Evolutionary conservation across 2,888 invertebrate genomes (phyloP).

Genomic region (Drosophila birchii): DNA sequence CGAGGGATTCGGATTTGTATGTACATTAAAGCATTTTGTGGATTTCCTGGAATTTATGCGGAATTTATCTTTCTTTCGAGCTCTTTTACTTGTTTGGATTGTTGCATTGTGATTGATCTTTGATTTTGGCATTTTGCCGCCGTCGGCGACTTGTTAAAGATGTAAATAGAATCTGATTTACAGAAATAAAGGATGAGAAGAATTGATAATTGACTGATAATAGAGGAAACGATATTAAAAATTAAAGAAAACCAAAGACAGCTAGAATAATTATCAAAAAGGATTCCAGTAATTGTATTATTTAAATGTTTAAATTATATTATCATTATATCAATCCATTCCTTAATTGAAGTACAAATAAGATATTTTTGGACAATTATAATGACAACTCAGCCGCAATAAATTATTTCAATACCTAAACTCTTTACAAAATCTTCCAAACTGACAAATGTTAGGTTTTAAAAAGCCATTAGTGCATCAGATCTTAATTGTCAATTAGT

Average conservation of each 20-base stretch:
- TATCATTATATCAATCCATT: neutral
- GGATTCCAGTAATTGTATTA: neutral
- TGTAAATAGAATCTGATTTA: constrained; percentile 31
- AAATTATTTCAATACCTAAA: neutral
- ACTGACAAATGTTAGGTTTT: neutral
- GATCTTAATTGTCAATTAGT: constrained; percentile 6
- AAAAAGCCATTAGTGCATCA: neutral
- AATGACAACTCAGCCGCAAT: neutral
- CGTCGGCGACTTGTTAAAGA: constrained; percentile 36
- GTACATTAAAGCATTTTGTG: constrained; percentile 60
- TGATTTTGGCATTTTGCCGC: constrained; percentile 57
- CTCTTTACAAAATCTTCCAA: neutral
- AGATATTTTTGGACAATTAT: neutral
- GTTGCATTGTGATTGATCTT: constrained; percentile 75
- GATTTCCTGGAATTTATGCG: constrained; percentile 77
- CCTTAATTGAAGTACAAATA: neutral
- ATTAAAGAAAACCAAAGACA: neutral
- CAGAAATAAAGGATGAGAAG: neutral
- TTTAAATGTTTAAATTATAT: neutral
- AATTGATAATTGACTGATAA: neutral
- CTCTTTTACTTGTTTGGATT: constrained; percentile 14
- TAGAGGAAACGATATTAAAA: neutral
- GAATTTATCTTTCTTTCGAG: constrained; percentile 59
- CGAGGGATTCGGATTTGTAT: constrained; percentile 19
- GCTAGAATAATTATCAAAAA: neutral